Evolutionary conservation across 2,888 invertebrate genomes (phyloP).

Genomic region (Ligdia adustata): DNA sequence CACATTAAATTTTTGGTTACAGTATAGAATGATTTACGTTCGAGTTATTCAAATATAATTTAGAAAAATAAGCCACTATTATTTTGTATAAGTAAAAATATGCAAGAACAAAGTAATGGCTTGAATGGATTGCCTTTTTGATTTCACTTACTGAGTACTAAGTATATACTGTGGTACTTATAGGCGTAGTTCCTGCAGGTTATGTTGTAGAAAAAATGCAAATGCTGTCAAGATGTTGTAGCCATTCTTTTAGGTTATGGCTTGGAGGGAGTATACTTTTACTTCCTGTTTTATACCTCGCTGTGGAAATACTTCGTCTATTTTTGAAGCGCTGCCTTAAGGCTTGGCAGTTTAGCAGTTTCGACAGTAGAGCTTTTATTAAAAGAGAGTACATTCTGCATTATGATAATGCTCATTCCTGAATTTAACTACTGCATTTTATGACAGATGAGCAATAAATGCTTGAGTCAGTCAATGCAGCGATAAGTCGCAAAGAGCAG

Average conservation of each 20-base stretch:
- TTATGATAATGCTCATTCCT: neutral
- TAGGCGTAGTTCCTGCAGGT: slow-evolving; percentile 21
- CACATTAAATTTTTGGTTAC: too few species aligned
- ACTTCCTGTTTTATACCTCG: slow-evolving; percentile 19
- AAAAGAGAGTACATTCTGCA: neutral
- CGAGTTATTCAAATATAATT: too few species aligned
- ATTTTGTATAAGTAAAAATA: too few species aligned
- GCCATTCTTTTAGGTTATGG: slow-evolving; percentile 22
- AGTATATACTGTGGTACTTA: slow-evolving; percentile 8
- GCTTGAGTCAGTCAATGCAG: too few species aligned
- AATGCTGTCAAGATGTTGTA: slow-evolving; percentile 27
- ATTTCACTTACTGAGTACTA: neutral
- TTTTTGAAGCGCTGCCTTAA: slow-evolving; percentile 7
- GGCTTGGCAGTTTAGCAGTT: slow-evolving; percentile 8
- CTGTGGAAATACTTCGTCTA: slow-evolving; percentile 12
- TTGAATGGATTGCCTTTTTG: too few species aligned
- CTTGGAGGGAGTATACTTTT: slow-evolving; percentile 13
- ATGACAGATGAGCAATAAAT: too few species aligned
- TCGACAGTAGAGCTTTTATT: neutral
- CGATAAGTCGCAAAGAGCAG: too few species aligned
- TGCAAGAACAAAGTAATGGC: too few species aligned
- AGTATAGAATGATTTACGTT: too few species aligned
- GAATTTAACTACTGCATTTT: too few species aligned
- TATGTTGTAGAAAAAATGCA: slow-evolving; percentile 30
- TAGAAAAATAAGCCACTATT: too few species aligned